These are phyloP conservation scores for Anaspis maculata DNA, from an alignment of 2,888 invertebrate species.

Conservation along the genomic window DNA sequence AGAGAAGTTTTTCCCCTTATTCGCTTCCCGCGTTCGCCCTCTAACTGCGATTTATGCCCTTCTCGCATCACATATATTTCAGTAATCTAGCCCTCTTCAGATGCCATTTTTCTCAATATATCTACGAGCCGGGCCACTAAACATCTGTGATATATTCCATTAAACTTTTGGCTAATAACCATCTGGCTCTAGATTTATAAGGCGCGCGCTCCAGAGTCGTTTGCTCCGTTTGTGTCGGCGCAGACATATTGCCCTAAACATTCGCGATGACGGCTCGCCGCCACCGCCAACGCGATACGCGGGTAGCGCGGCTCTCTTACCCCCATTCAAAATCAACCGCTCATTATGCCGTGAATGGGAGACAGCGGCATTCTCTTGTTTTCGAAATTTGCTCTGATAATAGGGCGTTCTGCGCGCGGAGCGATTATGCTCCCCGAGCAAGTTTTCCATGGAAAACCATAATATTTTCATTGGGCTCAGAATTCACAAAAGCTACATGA, in stretches of 20 bases:
- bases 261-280: slow-evolving; percentile 2
- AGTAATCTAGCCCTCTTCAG: slow-evolving; percentile 41
- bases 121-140: slow-evolving; percentile 35
- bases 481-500: no score
- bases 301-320: not conserved
- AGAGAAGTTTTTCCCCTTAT: slow-evolving; percentile 24
- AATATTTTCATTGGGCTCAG: no score
- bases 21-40: slow-evolving; percentile 23
- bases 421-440: no score
- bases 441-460: no score
- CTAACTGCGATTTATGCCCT: slow-evolving; percentile 40
- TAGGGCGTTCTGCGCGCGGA: no score
- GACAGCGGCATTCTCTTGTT: no score
- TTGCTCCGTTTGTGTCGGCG: slow-evolving; percentile 11
- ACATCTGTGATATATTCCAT: slow-evolving; percentile 42
- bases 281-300: not conserved
- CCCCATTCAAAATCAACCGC: no score
- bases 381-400: no score
- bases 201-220: slow-evolving; percentile 16
- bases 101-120: slow-evolving; percentile 43
- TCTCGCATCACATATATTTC: slow-evolving; percentile 40
- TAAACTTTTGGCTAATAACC: slow-evolving; percentile 37
- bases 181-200: slow-evolving; percentile 28
- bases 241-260: slow-evolving; percentile 17
- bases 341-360: no score